These are phyloP conservation scores for Branchipolynoe longqiensis DNA, from an alignment of 2,888 invertebrate species.

Conservation along the genomic window DNA sequence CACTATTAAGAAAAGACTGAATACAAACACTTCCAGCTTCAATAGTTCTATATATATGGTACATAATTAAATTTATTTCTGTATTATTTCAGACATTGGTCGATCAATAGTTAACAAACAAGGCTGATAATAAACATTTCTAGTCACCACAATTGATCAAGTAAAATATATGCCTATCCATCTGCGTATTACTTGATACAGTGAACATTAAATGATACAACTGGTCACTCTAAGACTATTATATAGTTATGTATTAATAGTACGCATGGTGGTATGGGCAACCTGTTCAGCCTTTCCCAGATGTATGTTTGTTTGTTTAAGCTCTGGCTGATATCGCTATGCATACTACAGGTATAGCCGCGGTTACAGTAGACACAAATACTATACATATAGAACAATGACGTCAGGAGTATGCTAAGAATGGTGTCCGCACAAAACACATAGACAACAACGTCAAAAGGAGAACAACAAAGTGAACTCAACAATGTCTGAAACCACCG, in stretches of 20 bases:
- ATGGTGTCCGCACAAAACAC: neutral
- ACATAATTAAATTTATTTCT: constrained; percentile 22
- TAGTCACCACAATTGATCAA: constrained; percentile 29
- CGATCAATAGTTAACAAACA: neutral
- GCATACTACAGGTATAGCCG: neutral
- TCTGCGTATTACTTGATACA: no score
- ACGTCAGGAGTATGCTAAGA: no score
- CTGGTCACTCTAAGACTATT: no score
- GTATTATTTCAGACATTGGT: constrained; percentile 2
- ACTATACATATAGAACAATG: no score
- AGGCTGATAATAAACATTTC: constrained; percentile 29
- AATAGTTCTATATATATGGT: neutral
- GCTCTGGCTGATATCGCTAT: neutral
- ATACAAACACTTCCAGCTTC: no score
- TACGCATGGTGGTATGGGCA: no score
- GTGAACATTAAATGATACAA: no score
- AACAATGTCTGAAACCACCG: neutral
- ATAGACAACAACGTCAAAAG: constrained; percentile 31
- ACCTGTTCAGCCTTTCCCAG: no score
- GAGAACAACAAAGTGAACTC: constrained; percentile 49
- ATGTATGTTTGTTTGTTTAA: no score
- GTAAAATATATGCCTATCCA: neutral
- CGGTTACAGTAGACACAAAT: no score
- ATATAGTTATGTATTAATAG: no score
- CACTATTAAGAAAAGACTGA: no score